phyloP scores from a whole-genome alignment of 2,797 vertebrate species.

The Propithecus perrieri region DNA sequence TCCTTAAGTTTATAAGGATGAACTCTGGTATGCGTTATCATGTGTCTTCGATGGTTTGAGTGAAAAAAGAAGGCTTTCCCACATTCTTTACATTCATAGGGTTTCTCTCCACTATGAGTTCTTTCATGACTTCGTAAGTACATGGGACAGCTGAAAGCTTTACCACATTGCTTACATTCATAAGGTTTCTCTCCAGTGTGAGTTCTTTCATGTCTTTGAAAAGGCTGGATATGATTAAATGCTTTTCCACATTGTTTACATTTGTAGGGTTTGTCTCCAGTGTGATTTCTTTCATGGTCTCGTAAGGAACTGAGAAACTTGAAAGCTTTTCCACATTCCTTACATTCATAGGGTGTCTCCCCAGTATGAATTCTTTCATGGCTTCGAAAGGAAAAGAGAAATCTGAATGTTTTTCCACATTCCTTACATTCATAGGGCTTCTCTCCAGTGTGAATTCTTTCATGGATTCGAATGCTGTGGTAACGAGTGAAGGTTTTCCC shows the following conservation, averaged over 20 bases:
- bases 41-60: background rate
- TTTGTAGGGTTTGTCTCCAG: background rate
- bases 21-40: background rate
- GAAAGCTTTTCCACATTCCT: conserved; percentile 11
- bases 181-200: background rate
- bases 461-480: background rate
- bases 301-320: background rate
- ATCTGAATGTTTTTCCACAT: background rate
- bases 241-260: background rate
- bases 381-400: background rate
- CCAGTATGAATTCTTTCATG: background rate
- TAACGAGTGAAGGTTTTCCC: background rate
- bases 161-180: background rate
- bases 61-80: background rate
- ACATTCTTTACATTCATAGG: background rate
- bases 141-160: background rate
- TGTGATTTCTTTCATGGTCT: background rate
- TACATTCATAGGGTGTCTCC: background rate
- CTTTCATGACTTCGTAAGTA: background rate
- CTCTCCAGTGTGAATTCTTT: background rate
- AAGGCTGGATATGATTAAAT: background rate
- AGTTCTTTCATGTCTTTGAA: background rate
- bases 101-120: background rate
- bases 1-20: background rate
- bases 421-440: background rate